Evolutionary conservation across 2,888 invertebrate species (phyloP).

Genomic region (Acanthoscelides obtectus): DNA sequence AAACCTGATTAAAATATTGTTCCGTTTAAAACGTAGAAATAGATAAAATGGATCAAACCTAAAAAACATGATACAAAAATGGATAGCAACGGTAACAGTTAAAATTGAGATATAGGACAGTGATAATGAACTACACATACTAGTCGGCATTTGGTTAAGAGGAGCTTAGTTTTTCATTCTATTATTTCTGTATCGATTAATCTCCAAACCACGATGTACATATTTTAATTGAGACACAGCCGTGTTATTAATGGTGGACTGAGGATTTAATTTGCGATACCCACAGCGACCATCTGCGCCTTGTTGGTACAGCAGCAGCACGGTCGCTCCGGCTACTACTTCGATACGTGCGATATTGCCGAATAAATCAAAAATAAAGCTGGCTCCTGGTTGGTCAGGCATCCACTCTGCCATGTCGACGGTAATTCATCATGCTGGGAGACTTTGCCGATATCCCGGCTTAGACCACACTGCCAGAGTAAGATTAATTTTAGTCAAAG

Average conservation of each 20-base stretch:
- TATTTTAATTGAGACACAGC: neutral
- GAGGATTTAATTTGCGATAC: neutral
- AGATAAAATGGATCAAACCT: too few species aligned
- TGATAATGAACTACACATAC: too few species aligned
- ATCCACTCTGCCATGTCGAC: neutral
- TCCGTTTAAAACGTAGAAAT: too few species aligned
- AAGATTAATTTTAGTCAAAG: neutral
- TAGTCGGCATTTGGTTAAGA: too few species aligned
- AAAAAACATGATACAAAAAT: too few species aligned
- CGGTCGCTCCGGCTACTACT: neutral
- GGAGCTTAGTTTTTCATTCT: neutral
- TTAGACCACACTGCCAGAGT: neutral
- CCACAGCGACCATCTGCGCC: neutral
- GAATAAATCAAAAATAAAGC: neutral
- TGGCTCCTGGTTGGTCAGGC: neutral
- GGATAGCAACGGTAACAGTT: too few species aligned
- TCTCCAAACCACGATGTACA: neutral
- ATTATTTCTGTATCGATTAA: neutral
- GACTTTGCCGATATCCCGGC: neutral
- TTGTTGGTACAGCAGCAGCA: neutral
- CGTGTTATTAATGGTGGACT: neutral
- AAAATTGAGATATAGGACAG: too few species aligned
- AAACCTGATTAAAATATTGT: too few species aligned
- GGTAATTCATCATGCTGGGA: neutral
- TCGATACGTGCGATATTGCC: neutral